phyloP scores from a whole-genome alignment of 2,797 vertebrate genomes.

The Alca torda region DNA sequence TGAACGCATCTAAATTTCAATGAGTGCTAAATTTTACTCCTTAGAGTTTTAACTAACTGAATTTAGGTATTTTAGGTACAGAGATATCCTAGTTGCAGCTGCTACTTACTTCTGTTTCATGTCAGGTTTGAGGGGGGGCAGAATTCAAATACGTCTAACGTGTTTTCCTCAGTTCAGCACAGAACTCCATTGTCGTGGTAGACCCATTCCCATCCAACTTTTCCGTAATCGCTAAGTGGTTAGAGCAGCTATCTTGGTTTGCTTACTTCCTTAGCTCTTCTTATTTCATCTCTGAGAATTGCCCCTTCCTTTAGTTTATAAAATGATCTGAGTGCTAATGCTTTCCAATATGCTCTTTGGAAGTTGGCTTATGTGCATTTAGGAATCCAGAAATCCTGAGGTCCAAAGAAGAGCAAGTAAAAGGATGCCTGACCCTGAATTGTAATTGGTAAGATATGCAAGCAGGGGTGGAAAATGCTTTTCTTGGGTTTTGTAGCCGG shows the following conservation, averaged over 20 bases:
- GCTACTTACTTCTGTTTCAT: not conserved
- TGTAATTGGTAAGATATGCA: not conserved
- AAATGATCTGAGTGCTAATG: not conserved
- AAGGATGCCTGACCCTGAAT: not conserved
- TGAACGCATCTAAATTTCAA: not conserved
- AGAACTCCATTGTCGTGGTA: slow-evolving; percentile 1
- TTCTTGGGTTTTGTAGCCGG: not conserved
- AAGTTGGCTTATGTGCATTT: not conserved
- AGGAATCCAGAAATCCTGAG: not conserved
- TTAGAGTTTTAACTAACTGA: not conserved
- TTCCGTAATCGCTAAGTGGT: not conserved
- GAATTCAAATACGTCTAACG: not conserved
- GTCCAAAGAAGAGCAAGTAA: not conserved
- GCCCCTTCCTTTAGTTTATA: not conserved
- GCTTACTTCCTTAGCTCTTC: not conserved
- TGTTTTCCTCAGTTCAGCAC: slow-evolving; percentile 1
- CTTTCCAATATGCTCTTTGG: not conserved
- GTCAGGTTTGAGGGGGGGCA: not conserved
- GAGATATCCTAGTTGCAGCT: not conserved
- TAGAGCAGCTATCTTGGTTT: not conserved
- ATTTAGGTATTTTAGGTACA: not conserved
- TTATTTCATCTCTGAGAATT: not conserved
- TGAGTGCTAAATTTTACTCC: not conserved
- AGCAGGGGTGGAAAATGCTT: not conserved
- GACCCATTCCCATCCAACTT: slow-evolving; percentile 25